Evolutionary conservation across 2,888 invertebrate genomes (phyloP), one percentile per base, ranked within the genome.

Genomic region (Eupithecia tripunctaria): DNA sequence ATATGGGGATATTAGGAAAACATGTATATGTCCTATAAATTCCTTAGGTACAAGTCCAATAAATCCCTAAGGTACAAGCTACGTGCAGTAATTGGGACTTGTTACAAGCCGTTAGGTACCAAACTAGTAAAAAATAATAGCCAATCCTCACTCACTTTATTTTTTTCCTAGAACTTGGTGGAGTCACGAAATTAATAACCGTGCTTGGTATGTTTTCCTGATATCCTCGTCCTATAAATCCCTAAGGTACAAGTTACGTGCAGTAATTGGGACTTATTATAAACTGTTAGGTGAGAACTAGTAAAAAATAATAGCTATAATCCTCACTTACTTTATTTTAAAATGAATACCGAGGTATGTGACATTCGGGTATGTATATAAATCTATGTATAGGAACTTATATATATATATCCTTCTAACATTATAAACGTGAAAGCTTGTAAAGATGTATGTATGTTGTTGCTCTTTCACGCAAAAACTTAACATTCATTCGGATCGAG

Each of bases 161-260:
- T n/a, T n/a, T n/a, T n/a, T 56, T 25, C 21, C 21, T 25, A 14
- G 56, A 21, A 56, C 25, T 25, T 25, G 56, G 56, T 56, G 56
- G 56, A 56, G 56, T 56, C 56, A 56, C 56, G 14, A 56, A 56
- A 25, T 56, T 56, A 56, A 25, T 56, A 56, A 25, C n/a, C 25
- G 56, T 56, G 56, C 4, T 25, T 14, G 12, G 56, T 56, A 56
- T 25, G 25, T 56, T 51, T 25, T 56, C 56, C 25, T 8, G 25
- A 56, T 25, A 56, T n/a, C n/a, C n/a, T n/a, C n/a, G n/a, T n/a
- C n/a, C n/a, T n/a, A n/a, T n/a, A n/a, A n/a, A 56, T 56, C 25
- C 56, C 56, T 56, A 14, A 14, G 21, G 8, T 51, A 25, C 14
- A 56, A 14, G 25, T 1, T 25, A 56, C 12, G 25, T 56, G 56